Evolutionary conservation across 1,140 invertebrate genomes (phyloP).

Genomic region (Platyscapa corneri): DNA sequence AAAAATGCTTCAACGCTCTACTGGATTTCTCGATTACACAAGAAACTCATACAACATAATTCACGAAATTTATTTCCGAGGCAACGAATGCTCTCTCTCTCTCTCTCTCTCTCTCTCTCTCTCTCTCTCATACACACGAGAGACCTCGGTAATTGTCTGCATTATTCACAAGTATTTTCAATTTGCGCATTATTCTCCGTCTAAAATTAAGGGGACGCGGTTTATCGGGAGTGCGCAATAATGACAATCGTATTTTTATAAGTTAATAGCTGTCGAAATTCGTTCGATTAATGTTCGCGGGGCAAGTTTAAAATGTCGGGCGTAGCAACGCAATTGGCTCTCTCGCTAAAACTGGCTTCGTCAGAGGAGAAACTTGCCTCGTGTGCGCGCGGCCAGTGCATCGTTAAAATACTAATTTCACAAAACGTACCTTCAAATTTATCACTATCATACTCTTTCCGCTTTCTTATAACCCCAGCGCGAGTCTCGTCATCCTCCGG

Average conservation of each 20-base stretch:
- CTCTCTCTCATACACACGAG: no score
- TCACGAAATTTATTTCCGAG: neutral
- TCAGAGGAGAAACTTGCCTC: slow-evolving; percentile 52
- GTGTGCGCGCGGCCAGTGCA: slow-evolving; percentile 18
- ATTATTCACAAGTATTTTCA: slow-evolving; percentile 19
- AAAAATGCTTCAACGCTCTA: neutral
- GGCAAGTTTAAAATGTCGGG: slow-evolving; percentile 2
- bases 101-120: no score
- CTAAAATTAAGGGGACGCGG: no score
- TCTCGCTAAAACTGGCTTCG: slow-evolving; percentile 14
- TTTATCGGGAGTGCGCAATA: neutral
- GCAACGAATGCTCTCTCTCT: neutral
- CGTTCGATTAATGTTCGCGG: slow-evolving; percentile 29
- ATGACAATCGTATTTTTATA: slow-evolving; percentile 19
- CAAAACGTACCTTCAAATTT: slow-evolving; percentile 38
- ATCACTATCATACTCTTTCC: slow-evolving; percentile 21
- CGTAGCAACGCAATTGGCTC: slow-evolving; percentile 20
- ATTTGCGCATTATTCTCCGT: slow-evolving; percentile 1
- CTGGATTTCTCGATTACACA: neutral
- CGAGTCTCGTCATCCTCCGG: slow-evolving; percentile 36
- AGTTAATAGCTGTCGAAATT: slow-evolving; percentile 11
- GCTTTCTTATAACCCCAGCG: neutral
- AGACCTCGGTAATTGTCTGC: neutral
- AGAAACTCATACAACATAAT: neutral
- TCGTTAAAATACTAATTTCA: slow-evolving; percentile 55